Evolutionary conservation across 2,113 vertebrate species (phyloP), one percentile per base, ranked within the genome.

Genomic region (Hassar affinis): DNA sequence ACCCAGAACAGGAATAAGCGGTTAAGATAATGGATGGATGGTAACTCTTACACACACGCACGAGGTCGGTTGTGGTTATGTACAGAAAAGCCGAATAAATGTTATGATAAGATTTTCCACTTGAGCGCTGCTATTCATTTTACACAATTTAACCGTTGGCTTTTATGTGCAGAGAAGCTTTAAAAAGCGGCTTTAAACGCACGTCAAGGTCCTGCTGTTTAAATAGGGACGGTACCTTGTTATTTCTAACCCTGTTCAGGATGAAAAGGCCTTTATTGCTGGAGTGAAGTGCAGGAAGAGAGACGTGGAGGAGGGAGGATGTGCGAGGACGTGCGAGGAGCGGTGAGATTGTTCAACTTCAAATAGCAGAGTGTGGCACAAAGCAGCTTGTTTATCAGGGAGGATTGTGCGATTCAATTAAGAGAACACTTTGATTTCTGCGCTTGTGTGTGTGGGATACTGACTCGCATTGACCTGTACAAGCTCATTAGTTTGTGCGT

Each of bases 401-500:
- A 85, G 51, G 69, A 72, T 61, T 72, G 69, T 80, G 4, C 15
- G 69, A 51, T 85, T 61, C 51, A 83, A 84, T 82, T 87, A 52
- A 64, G 69, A 56, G 51, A 54, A 52, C 83, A 59, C n/a, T 82
- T 69, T 79, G 77, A 85, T 62, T 59, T 78, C 66, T 86, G 38
- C 11, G 79, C 66, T 52, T 64, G 54, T 56, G 56, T 61, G 64
- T 62, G 86, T 88, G 81, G 62, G 72, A 38, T 51, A 9, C 33
- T 30, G 72, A 80, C 78, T 74, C 17, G 27, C 11, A 69, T 15
- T 86, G 85, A 86, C 81, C 79, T 57, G 45, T 10, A 18, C 77
- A 75, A 72, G 78, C 80, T 89, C 84, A 85, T 86, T 83, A 78
- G 64, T 68, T 22, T 42, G 38, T 42, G 38, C 6, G 38, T 38